A percentile compares a stretch with the other conserved stretches of the same genome.
These are phyloP conservation scores for Ypsolopha sequella DNA, from an alignment of 2,888 invertebrate genomes.

Conservation along the genomic window DNA sequence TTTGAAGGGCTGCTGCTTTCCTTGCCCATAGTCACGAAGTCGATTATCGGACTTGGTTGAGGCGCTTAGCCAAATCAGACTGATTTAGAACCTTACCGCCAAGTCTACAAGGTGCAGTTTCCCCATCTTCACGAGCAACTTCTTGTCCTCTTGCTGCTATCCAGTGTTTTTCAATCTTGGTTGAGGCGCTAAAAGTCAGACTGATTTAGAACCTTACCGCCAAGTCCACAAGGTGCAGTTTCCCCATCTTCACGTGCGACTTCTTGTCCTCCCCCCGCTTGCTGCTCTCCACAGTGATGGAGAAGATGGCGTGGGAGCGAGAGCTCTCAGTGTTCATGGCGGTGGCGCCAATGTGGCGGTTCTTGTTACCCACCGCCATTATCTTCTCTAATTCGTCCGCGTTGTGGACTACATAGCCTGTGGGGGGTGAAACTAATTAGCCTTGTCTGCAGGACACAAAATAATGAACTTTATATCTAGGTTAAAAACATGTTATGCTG, in stretches of 20 bases:
- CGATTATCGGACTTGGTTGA: too few species aligned
- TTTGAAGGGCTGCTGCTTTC: too few species aligned
- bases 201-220: constrained; percentile 74
- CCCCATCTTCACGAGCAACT: constrained; percentile 93
- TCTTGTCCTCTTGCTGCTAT: constrained; percentile 91
- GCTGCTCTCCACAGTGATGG: constrained; percentile 97
- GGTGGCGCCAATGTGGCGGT: constrained; percentile 83
- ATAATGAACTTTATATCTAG: too few species aligned
- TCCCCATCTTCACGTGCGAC: constrained; percentile 94
- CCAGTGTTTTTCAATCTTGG: constrained; percentile 70
- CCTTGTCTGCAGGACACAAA: too few species aligned
- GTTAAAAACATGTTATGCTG: too few species aligned
- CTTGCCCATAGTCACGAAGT: too few species aligned
- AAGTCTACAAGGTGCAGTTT: constrained; percentile 98
- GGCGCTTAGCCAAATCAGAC: too few species aligned
- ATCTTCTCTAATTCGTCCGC: constrained; percentile 95
- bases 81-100: constrained; percentile 74
- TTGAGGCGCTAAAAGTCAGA: too few species aligned
- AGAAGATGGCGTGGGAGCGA: constrained; percentile 98
- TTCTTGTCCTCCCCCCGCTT: constrained; percentile 84
- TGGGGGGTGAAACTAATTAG: too few species aligned
- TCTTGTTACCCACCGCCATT: constrained; percentile 97
- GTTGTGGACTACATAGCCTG: constrained; percentile 97
- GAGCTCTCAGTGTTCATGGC: constrained; percentile 98
- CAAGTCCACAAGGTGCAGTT: constrained; percentile 96